Evolutionary conservation across 2,113 vertebrate species (phyloP), one percentile per base, ranked within the genome.

Genomic region (Shinisaurus crocodilurus): DNA sequence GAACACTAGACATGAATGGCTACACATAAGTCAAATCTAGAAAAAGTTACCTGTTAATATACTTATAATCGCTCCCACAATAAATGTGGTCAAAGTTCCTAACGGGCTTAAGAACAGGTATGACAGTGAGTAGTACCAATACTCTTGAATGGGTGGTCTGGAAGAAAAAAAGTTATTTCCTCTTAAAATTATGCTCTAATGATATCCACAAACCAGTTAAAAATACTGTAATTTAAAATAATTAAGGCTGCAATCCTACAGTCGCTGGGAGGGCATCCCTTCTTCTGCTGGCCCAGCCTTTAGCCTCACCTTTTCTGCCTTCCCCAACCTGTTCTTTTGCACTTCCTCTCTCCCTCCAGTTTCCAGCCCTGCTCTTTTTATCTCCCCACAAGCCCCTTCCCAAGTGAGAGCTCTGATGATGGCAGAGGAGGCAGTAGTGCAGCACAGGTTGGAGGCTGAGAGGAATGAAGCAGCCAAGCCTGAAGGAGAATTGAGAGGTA

Each of bases 21-120:
- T 76, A 87, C 29, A n/a, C n/a, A n/a, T 48, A 77, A 85, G 13
- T 29, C 12, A 76, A 85, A 77, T 54, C 77, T 69, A n/a, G 6
- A 74, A 40, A 81, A 45, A 74, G 57, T 85, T 97, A 97, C 98
- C 98, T 96, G 98, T 97, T 63, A 95, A 10, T 69, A 98, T 69
- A 91, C 98, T 98, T 88, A 97, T 86, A 60, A 98, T 88, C 10
- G 97, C 80, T 32, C 98, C 98, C 82, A 98, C 95, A 0, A 69
- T 43, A 20, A 98, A 29, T 0, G 96, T 94, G 43, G 91, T 86
- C 69, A 98, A 75, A 3, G 98, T 98, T 90, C 98, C 98, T 88
- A 98, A 8, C 6, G 96, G 96, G 75, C 97, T 97, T 95, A 98
- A 98, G 96, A 98, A 98, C n/a, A 98, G 89, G 93, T 98, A 98